These are phyloP conservation scores for Pteropus rufus DNA, from an alignment of 2,797 vertebrate genomes.

Conservation along the genomic window DNA sequence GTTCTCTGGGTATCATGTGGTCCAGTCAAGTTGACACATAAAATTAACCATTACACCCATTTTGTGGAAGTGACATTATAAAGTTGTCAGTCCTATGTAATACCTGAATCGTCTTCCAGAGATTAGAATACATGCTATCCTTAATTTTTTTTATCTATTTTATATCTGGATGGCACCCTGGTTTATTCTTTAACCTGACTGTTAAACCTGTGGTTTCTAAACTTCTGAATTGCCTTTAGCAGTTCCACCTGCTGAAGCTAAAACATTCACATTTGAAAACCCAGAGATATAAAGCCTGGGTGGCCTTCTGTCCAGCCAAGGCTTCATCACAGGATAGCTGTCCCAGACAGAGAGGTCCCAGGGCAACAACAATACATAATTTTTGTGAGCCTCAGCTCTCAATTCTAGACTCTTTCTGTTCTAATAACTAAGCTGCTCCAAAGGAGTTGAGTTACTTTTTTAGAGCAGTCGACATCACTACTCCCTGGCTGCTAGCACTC, in stretches of 20 bases:
- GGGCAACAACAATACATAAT: neutral
- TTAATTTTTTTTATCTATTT: neutral
- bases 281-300: neutral
- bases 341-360: no score
- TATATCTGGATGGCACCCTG: neutral
- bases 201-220: neutral
- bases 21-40: neutral
- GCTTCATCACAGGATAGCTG: neutral
- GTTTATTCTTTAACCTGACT: neutral
- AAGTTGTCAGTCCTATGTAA: neutral
- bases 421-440: neutral
- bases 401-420: neutral
- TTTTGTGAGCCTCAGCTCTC: neutral
- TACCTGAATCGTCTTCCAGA: neutral
- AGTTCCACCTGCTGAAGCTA: neutral
- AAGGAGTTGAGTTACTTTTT: neutral
- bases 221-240: neutral
- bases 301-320: neutral
- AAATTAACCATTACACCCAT: neutral
- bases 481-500: neutral
- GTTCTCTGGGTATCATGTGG: neutral
- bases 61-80: neutral
- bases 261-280: neutral
- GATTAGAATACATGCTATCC: neutral
- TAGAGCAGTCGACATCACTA: neutral